These are phyloP conservation scores for Ariopsis seemanni DNA, from an alignment of 2,113 vertebrate genomes.

Conservation along the genomic window DNA sequence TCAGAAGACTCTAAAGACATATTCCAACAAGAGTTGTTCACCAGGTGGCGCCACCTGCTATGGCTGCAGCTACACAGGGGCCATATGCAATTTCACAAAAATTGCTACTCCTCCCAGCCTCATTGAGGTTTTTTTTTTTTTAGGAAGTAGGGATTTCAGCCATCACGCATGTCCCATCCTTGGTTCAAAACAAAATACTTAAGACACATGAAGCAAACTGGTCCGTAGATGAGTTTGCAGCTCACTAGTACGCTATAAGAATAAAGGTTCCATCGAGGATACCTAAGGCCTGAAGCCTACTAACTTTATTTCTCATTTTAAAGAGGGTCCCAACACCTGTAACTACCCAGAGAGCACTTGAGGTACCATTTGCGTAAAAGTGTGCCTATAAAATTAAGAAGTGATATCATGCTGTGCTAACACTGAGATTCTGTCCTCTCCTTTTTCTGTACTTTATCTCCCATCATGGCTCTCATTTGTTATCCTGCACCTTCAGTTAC, in stretches of 20 bases:
- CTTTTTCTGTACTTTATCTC: conserved; percentile 10
- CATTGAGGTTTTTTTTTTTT: too few relatives aligned
- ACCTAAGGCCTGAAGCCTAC: neutral
- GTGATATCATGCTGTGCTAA: conserved; percentile 5
- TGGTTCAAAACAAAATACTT: neutral
- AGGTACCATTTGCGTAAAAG: neutral
- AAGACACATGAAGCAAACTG: conserved; percentile 8
- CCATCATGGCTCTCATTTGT: conserved; percentile 23
- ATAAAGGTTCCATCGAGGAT: neutral
- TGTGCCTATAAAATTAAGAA: neutral
- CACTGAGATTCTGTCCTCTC: neutral
- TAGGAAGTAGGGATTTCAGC: neutral
- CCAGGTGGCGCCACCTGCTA: too few relatives aligned
- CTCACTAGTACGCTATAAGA: neutral
- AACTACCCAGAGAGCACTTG: neutral
- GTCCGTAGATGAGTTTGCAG: neutral
- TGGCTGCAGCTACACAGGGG: too few relatives aligned
- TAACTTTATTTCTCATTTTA: neutral
- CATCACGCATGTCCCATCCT: neutral
- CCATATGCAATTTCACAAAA: too few relatives aligned
- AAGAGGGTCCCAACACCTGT: neutral
- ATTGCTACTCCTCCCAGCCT: too few relatives aligned
- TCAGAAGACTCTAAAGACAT: too few relatives aligned
- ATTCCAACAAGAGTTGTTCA: too few relatives aligned
- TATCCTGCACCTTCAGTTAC: conserved; percentile 16